Evolutionary conservation across 2,888 invertebrate species (phyloP), one percentile per base, ranked within the genome.

Genomic region (Chydorus sphaericus): DNA sequence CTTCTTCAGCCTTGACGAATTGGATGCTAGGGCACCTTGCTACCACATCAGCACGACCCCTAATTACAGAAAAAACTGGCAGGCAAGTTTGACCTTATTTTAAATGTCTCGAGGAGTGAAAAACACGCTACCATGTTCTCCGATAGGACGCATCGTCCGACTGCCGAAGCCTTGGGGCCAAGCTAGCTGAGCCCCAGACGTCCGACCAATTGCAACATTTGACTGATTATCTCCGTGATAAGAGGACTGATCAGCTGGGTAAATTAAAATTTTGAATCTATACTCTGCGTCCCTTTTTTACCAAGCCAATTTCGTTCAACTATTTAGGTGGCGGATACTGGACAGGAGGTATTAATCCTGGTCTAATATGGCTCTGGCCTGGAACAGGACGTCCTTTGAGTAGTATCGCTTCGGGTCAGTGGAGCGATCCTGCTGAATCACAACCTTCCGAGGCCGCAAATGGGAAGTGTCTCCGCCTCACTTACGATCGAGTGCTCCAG

Each of bases 331-430:
- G 76, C 61, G 83, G 83, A 65, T 86, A 79, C 69, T 88, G 88
- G 88, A 81, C 85, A 14, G 87, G 85, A 30, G 88, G 86, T 0
- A 72, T 88, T 57, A 88, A 88, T 72, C 88, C 88, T 0, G 88
- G 88, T 1, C 73, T 88, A 14, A 72, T 88, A 53, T 88, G 88
- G 88, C 87, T 88, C 66, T 88, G 88, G 88, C 79, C 86, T 14
- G 82, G 82, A 66, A 85, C 83, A 30, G 88, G 84, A 1, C 77
- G 81, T 58, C 85, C 87, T 0, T 81, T 88, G 33, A 59, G 39
- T 6, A 28, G 39, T 57, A 54, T 57, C 55, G 44, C 59, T 53
- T 60, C 63, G 54, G 70, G 77, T 57, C 11, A 31, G 11, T 54
- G 54, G 54, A n/a, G 20, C 4, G 39, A 39, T 6, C 18, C 54